These are phyloP conservation scores for Nannospalax galili DNA, from an alignment of 2,113 vertebrate species.

Conservation along the genomic window DNA sequence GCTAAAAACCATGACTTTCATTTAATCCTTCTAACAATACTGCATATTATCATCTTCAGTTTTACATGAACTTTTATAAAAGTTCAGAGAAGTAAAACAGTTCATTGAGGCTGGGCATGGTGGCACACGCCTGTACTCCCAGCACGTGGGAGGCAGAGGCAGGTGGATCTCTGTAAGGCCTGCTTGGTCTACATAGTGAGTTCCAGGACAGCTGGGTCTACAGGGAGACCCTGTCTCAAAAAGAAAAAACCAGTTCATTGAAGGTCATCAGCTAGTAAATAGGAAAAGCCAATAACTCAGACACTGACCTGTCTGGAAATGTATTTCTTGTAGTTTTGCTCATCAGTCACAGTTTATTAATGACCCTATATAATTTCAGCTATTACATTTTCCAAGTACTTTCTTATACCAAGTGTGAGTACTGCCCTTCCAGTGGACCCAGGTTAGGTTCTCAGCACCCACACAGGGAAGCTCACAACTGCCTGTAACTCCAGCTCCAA, in stretches of 20 bases:
- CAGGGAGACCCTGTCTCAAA: too few relatives aligned
- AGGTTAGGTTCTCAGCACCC: neutral
- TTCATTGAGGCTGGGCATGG: too few relatives aligned
- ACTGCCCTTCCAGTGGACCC: neutral
- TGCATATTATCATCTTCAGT: neutral
- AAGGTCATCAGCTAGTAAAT: neutral
- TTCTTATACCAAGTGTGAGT: neutral
- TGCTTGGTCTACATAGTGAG: too few relatives aligned
- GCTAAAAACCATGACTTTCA: neutral
- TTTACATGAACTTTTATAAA: neutral
- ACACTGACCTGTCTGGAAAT: neutral
- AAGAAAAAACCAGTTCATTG: neutral
- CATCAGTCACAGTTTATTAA: neutral
- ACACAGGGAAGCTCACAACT: neutral
- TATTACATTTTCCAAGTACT: neutral
- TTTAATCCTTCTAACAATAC: neutral
- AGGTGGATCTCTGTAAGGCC: too few relatives aligned
- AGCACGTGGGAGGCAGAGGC: too few relatives aligned
- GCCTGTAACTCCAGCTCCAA: neutral
- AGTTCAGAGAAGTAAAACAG: slow-evolving; percentile 40
- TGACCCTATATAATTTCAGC: neutral
- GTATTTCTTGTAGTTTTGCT: slow-evolving; percentile 1
- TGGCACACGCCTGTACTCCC: too few relatives aligned
- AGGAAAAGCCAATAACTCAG: neutral
- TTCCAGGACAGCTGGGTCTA: too few relatives aligned